A percentile compares a stretch with the other conserved stretches of the same genome.
Conservation (phyloP, 2,888 invertebrate species). For the Miltochrista miniata region DNA sequence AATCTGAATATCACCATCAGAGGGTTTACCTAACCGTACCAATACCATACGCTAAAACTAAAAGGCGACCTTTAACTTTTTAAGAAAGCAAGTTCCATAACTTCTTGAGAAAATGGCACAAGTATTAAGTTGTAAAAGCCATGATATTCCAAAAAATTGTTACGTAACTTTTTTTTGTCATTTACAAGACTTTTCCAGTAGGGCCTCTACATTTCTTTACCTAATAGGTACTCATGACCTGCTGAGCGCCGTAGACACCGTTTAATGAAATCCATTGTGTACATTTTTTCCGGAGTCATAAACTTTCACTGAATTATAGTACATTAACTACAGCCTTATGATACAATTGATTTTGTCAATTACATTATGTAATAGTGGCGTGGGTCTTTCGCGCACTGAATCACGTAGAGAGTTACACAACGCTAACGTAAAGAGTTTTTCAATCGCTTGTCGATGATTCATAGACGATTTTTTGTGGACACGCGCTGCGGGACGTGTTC, state of each 20-base stretch:
- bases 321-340: conserved; percentile 52
- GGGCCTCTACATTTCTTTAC: neutral
- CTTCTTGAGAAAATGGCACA: too few species aligned
- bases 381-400: conserved; percentile 66
- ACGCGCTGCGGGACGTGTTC: conserved; percentile 44
- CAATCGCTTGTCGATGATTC: conserved; percentile 66
- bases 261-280: conserved; percentile 7
- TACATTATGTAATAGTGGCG: conserved; percentile 70
- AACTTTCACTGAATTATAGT: conserved; percentile 74
- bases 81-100: too few species aligned
- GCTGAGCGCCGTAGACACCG: conserved; percentile 7
- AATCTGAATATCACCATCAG: too few species aligned
- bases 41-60: too few species aligned
- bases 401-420: conserved; percentile 79
- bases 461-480: conserved; percentile 45
- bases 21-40: too few species aligned
- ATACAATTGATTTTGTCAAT: conserved; percentile 74
- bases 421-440: conserved; percentile 68
- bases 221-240: neutral
- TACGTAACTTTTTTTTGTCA: too few species aligned
- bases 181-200: too few species aligned
- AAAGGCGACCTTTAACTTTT: too few species aligned
- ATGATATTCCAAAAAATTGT: too few species aligned
- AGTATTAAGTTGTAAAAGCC: too few species aligned
- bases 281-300: conserved; percentile 35